Evolutionary conservation across 2,113 vertebrate species (phyloP), one percentile per base, ranked within the genome.

Genomic region (Plecotus auritus): DNA sequence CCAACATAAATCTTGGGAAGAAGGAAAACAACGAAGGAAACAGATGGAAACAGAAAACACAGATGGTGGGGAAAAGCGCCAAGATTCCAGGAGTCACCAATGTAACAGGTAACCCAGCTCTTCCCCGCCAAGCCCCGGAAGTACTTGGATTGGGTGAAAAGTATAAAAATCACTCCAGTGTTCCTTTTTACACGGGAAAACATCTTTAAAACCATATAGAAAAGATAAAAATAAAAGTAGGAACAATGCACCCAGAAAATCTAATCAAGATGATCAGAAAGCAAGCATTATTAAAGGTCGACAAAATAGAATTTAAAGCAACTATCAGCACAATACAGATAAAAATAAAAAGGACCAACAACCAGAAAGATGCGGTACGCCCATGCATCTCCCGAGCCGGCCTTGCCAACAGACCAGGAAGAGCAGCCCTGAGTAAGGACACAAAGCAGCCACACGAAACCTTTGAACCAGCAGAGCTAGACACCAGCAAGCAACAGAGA

Each of bases 151-250:
- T 26, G 35, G 37, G 28, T 45, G 59, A 3, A 90, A 20, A 42
- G 64, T 35, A 12, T 11, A 35, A 77, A 77, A 37, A 7, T 23
- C 4, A 51, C 47, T n/a, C 72, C 74, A 49, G 0, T 16, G 51
- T 45, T 45, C 73, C 26, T 73, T 26, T 91, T 94, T 54, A 13
- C 49, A 45, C 85, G 49, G 23, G 37, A 84, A 84, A 88, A 26
- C 6, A 12, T 74, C 28, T 88, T 35, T 59, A 72, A 56, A 76
- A 66, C 9, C 22, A 66, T 11, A 35, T 0, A 37, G 35, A 56
- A 91, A 82, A 64, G 61, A 51, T 59, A 16, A 78, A 94, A 86
- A 45, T 18, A 76, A 61, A 83, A 54, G 35, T 35, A 56, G 61
- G 32, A 64, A 92, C 82, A 30, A 66, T n/a, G 26, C 6, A 17